Evolutionary conservation across 2,888 invertebrate species (phyloP).

Genomic region (Pristionchus japonicus): DNA sequence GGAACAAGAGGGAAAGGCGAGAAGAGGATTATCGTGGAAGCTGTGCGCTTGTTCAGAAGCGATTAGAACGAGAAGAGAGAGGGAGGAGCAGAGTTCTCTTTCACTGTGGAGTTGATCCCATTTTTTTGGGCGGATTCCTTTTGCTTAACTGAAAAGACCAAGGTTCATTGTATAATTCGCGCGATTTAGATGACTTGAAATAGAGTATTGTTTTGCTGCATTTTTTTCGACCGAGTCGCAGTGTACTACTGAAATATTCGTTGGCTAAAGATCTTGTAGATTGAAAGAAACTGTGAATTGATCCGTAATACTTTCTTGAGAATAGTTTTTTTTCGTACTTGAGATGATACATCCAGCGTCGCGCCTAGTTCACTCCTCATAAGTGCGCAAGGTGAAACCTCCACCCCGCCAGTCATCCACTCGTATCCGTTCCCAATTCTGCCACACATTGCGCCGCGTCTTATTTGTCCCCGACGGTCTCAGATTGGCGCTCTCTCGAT

Average conservation of each 20-base stretch:
- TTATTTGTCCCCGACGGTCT: background rate
- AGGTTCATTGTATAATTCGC: too few species aligned
- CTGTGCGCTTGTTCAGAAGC: background rate
- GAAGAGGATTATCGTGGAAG: background rate
- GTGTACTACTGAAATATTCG: too few species aligned
- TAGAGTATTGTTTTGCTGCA: too few species aligned
- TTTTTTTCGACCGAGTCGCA: too few species aligned
- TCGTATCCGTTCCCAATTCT: background rate
- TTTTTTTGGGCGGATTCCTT: too few species aligned
- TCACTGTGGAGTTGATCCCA: too few species aligned
- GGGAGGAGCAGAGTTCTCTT: background rate
- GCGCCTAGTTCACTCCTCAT: background rate
- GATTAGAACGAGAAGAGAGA: background rate
- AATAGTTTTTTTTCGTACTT: background rate
- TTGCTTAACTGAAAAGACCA: too few species aligned
- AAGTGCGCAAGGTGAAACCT: background rate
- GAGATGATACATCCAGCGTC: background rate
- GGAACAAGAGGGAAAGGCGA: background rate
- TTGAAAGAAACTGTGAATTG: too few species aligned
- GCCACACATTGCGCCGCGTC: background rate
- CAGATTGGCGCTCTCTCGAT: background rate
- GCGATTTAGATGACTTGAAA: too few species aligned
- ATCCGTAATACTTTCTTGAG: background rate
- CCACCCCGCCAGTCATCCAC: background rate
- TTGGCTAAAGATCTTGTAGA: too few species aligned